Evolutionary conservation across 2,888 invertebrate species (phyloP), one percentile per base, ranked within the genome.

Genomic region (Hirtodrosophila duncani): DNA sequence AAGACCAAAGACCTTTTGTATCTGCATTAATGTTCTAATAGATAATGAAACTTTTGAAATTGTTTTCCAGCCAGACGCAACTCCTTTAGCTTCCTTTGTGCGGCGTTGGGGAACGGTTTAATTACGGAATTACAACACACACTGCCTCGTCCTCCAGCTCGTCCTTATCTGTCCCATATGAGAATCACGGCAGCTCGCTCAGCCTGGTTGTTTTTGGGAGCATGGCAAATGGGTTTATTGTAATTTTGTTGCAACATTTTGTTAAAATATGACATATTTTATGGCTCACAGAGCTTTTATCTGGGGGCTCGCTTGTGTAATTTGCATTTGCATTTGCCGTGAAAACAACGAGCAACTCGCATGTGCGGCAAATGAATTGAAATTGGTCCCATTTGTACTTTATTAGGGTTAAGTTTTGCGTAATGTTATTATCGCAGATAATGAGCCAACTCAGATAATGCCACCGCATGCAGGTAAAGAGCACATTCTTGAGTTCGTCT

Each of bases 211-310:
- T n/a, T n/a, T n/a, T 18, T 6, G 27, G 27, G 13, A 33, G 63
- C 79, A 62, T 81, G 63, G 58, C 72, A 66, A 84, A 84, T 83
- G 81, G 74, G 69, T 81, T 83, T 82, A 84, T 82, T 77, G 68
- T 75, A 83, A 83, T 81, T 75, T 67, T 64, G 69, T 64, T 81
- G 75, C 67, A 75, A 44, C 71, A 71, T 74, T 71, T 78, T 66
- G 79, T 74, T 83, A 80, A 83, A 83, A 83, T 84, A 83, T 81
- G 84, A 84, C 83, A 84, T 81, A 83, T 84, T 83, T 83, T 83
- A 84, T 83, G 75, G 66, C 78, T 80, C 83, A 74, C 45, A 69
- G 72, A 55, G 67, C 65, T 75, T 80, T 82, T 81, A 81, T 81
- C 82, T 70, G 20, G 23, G 45, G 43, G 16, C 66, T 59, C 67